These are phyloP conservation scores for Nemotelus nigrinus DNA, from an alignment of 2,888 invertebrate species.

Conservation along the genomic window DNA sequence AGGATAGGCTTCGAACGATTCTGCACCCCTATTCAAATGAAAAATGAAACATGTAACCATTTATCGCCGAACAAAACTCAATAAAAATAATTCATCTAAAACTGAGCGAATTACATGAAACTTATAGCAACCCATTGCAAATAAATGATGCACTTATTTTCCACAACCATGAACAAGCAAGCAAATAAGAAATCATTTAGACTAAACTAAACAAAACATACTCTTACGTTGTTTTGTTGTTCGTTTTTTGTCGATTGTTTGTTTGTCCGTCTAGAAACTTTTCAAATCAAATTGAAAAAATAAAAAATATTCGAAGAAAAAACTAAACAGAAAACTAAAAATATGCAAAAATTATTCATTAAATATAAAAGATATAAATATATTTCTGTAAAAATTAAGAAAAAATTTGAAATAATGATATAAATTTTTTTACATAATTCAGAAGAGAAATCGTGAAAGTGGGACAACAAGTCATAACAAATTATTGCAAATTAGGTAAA, in stretches of 20 bases:
- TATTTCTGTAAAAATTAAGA: constrained; percentile 40
- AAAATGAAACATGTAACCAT: constrained; percentile 38
- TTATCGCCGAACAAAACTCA: constrained; percentile 43
- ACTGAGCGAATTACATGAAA: constrained; percentile 45
- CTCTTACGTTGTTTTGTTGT: not conserved
- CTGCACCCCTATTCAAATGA: constrained; percentile 54
- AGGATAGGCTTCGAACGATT: constrained; percentile 56
- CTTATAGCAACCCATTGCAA: constrained; percentile 52
- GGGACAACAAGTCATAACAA: constrained; percentile 14
- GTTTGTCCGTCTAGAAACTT: constrained; percentile 28
- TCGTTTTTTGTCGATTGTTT: constrained; percentile 8
- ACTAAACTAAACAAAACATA: not conserved
- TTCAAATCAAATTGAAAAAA: constrained; percentile 11
- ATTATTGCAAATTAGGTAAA: constrained; percentile 41
- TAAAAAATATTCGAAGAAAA: not conserved
- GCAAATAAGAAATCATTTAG: constrained; percentile 22
- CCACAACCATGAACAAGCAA: constrained; percentile 50
- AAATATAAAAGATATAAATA: constrained; percentile 35
- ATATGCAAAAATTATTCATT: constrained; percentile 26
- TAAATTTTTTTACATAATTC: constrained; percentile 44
- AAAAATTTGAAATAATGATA: constrained; percentile 38
- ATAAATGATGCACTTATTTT: constrained; percentile 56
- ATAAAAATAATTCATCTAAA: constrained; percentile 39
- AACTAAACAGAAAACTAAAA: constrained; percentile 22
- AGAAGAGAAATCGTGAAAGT: constrained; percentile 25